A percentile compares a stretch with the other conserved stretches of the same genome.
These are phyloP conservation scores for Drosophila borborema DNA, from an alignment of 2,888 invertebrate species.

Conservation along the genomic window DNA sequence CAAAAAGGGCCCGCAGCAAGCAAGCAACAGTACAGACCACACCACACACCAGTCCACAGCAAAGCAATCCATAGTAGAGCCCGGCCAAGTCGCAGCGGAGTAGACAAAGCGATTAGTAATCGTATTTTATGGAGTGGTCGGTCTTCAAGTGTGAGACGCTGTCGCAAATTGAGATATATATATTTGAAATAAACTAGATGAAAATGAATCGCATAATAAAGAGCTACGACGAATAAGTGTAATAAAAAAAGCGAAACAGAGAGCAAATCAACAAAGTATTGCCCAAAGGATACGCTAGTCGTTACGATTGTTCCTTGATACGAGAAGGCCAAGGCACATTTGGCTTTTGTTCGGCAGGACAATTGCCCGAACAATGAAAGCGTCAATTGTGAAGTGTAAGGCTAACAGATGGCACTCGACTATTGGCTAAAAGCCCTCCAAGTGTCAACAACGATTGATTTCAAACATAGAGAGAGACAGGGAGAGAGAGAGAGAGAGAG, in stretches of 20 bases:
- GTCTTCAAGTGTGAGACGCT: slow-evolving; percentile 12
- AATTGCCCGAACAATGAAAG: slow-evolving; percentile 46
- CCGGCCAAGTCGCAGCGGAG: slow-evolving; percentile 18
- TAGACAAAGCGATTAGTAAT: slow-evolving; percentile 77
- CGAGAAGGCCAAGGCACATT: slow-evolving; percentile 10
- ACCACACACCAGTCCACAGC: slow-evolving; percentile 1
- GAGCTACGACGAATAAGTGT: slow-evolving; percentile 66
- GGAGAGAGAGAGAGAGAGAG: neutral
- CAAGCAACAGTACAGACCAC: slow-evolving; percentile 22
- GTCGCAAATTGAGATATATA: slow-evolving; percentile 72
- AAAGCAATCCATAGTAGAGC: slow-evolving; percentile 16
- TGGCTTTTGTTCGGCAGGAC: slow-evolving; percentile 39
- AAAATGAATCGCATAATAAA: slow-evolving; percentile 70
- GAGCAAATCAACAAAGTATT: slow-evolving; percentile 1
- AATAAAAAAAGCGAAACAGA: slow-evolving; percentile 48
- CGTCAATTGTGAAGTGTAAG: slow-evolving; percentile 42
- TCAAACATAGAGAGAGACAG: slow-evolving; percentile 28
- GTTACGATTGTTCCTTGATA: slow-evolving; percentile 17
- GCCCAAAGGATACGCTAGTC: neutral
- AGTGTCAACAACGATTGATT: slow-evolving; percentile 58
- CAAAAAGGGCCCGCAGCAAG: slow-evolving; percentile 72
- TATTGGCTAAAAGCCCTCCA: slow-evolving; percentile 42
- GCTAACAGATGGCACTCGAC: slow-evolving; percentile 23
- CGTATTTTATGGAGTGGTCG: slow-evolving; percentile 60
- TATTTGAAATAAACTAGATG: slow-evolving; percentile 68